Evolutionary conservation across 2,888 invertebrate genomes (phyloP).

Genomic region (Polydrusus pterygomalis): DNA sequence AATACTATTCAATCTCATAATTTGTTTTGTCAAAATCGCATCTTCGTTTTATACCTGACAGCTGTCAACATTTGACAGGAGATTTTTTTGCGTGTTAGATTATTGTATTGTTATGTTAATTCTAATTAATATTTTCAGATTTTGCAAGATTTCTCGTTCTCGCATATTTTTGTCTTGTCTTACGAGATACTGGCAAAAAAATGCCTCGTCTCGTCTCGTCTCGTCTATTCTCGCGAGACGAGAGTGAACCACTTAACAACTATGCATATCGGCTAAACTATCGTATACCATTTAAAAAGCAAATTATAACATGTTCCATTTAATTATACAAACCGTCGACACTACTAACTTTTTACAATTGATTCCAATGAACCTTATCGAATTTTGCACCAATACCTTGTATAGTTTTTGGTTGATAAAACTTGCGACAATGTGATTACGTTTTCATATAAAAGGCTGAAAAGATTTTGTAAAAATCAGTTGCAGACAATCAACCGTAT

Average conservation of each 20-base stretch:
- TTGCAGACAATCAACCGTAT: conserved; percentile 13
- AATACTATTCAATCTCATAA: no score
- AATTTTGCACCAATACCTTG: neutral
- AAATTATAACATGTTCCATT: neutral
- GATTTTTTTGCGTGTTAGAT: no score
- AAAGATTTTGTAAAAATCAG: conserved; percentile 27
- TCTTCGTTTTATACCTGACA: no score
- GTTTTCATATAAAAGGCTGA: conserved; percentile 37
- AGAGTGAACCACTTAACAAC: neutral
- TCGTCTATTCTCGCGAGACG: no score
- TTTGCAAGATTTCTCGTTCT: no score
- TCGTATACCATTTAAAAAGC: neutral
- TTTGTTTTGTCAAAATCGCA: no score
- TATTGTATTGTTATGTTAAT: no score
- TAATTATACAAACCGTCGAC: neutral
- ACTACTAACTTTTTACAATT: neutral
- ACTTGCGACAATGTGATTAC: conserved; percentile 19
- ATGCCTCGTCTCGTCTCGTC: no score
- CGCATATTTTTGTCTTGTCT: no score
- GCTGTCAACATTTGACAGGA: no score
- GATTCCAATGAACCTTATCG: neutral
- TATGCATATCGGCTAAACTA: neutral
- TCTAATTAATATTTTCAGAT: no score
- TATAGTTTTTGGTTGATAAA: neutral
- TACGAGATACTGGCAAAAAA: no score